Conservation (phyloP, 2,113 vertebrate species). For the Cinclus cinclus region DNA sequence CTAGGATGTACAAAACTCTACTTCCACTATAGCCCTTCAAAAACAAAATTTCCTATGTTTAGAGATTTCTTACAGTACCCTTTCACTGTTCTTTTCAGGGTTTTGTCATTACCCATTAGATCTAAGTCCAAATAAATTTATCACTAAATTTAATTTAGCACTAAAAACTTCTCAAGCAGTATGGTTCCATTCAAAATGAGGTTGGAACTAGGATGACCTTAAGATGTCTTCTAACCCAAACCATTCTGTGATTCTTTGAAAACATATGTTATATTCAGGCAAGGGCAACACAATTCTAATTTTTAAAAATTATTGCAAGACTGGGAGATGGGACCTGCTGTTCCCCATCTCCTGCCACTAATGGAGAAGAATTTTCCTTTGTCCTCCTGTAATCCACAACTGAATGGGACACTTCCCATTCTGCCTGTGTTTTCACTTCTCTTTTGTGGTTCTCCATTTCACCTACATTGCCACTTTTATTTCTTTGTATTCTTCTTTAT, state of each 20-base stretch:
- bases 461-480: background rate
- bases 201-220: background rate
- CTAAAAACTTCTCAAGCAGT: background rate
- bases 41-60: background rate
- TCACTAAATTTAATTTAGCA: background rate
- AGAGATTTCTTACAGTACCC: background rate
- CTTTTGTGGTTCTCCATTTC: background rate
- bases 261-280: background rate
- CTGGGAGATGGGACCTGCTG: background rate
- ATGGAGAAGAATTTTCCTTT: background rate
- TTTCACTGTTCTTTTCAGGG: background rate
- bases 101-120: background rate
- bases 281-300: background rate
- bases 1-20: background rate
- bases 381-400: background rate
- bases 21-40: background rate
- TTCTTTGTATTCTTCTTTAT: background rate
- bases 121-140: background rate
- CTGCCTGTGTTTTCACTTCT: background rate
- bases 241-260: background rate
- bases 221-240: background rate
- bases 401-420: background rate
- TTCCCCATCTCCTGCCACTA: background rate
- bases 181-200: background rate
- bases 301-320: background rate